A percentile compares a stretch with the other conserved stretches of the same genome.
phyloP scores from a whole-genome alignment of 2,797 vertebrate species.

The Cottoperca gobio region DNA sequence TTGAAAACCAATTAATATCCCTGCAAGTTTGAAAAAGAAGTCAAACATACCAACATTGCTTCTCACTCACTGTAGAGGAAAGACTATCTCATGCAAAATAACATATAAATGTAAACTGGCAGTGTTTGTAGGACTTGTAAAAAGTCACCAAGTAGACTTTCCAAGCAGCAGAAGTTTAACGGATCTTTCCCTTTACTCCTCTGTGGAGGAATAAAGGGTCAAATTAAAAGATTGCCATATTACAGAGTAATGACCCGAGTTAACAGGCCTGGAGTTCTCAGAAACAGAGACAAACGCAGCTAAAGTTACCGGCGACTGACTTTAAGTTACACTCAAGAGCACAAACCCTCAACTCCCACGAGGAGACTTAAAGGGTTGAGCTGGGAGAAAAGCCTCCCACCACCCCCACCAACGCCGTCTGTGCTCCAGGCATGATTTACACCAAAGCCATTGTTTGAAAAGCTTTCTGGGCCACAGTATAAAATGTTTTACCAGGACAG shows the following conservation, averaged over 20 bases:
- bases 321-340: conserved; percentile 49
- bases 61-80: conserved; percentile 10
- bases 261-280: conserved; percentile 39
- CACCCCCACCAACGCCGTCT: conserved; percentile 55
- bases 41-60: conserved; percentile 19
- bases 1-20: conserved; percentile 1
- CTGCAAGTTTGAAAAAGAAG: neutral
- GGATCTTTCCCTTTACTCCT: conserved; percentile 34
- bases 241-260: conserved; percentile 51
- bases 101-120: conserved; percentile 29
- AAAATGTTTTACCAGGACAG: conserved; percentile 82
- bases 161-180: conserved; percentile 31
- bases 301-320: conserved; percentile 63
- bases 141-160: conserved; percentile 27
- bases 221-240: conserved; percentile 57
- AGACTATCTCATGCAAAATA: conserved; percentile 14
- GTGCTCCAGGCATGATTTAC: conserved; percentile 78
- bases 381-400: conserved; percentile 71
- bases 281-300: conserved; percentile 56
- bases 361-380: conserved; percentile 65
- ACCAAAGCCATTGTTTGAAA: conserved; percentile 77
- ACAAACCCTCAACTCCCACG: conserved; percentile 54
- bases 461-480: conserved; percentile 73
- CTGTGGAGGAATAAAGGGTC: conserved; percentile 39
- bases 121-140: conserved; percentile 30